These are phyloP conservation scores for Aradus depressus DNA, from an alignment of 2,888 invertebrate genomes.

Conservation along the genomic window DNA sequence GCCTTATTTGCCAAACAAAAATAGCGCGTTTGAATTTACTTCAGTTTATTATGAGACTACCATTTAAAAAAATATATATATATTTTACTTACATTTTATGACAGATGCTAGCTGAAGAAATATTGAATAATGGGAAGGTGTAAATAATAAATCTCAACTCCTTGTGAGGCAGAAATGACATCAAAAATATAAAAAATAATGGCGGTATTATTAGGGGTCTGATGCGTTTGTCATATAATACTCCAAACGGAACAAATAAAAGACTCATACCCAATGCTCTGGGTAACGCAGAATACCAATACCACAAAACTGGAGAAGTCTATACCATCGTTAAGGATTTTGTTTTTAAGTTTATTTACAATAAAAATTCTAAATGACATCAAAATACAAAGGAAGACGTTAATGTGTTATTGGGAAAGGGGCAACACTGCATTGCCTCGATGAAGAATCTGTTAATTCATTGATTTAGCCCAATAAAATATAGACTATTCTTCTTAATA, in stretches of 20 bases:
- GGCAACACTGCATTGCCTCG: no score
- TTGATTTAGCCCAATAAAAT: no score
- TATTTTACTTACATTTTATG: conserved; percentile 68
- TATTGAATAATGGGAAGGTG: conserved; percentile 86
- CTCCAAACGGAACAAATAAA: conserved; percentile 65
- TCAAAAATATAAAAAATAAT: conserved; percentile 70
- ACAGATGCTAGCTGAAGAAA: conserved; percentile 77
- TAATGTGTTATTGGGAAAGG: no score
- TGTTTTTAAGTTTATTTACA: no score
- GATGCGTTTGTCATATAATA: conserved; percentile 59
- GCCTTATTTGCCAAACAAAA: no score
- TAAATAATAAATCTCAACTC: conserved; percentile 96
- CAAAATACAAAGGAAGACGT: no score
- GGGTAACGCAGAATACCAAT: conserved; percentile 94
- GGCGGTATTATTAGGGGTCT: conserved; percentile 58
- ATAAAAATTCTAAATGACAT: no score
- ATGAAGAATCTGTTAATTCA: no score
- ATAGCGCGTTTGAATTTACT: no score
- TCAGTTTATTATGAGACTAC: no score
- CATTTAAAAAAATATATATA: no score
- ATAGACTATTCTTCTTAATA: no score
- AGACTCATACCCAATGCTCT: conserved; percentile 75
- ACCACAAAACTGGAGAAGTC: conserved; percentile 94
- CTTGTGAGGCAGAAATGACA: conserved; percentile 93
- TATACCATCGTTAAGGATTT: conserved; percentile 41